phyloP scores from a whole-genome alignment of 2,113 vertebrate genomes.

The Mesoclemmys tuberculata region DNA sequence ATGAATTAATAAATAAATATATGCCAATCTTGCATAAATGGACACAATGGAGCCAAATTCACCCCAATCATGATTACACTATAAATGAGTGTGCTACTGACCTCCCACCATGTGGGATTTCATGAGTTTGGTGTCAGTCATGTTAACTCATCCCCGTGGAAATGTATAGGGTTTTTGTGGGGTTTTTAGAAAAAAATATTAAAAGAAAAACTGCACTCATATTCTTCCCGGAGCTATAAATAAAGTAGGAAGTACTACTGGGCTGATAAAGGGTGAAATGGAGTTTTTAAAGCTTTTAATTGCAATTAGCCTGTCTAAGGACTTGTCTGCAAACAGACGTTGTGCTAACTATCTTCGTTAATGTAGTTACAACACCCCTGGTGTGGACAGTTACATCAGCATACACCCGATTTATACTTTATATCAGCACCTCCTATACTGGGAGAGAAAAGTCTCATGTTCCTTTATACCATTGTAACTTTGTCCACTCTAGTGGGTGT shows the following conservation, averaged over 20 bases:
- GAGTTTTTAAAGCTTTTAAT: background rate
- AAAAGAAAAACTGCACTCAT: background rate
- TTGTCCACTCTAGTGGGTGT: background rate
- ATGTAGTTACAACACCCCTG: background rate
- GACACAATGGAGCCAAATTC: background rate
- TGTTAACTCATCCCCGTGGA: background rate
- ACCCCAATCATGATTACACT: background rate
- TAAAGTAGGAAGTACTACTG: background rate
- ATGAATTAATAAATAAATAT: background rate
- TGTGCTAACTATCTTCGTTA: background rate
- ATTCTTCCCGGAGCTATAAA: background rate
- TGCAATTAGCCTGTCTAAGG: background rate
- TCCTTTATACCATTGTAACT: background rate
- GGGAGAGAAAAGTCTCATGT: background rate
- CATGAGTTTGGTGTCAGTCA: background rate
- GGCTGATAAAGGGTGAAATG: background rate
- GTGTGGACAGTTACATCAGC: no score
- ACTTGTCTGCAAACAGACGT: background rate
- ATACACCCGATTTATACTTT: background rate
- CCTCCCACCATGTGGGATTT: background rate
- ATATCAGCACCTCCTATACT: background rate
- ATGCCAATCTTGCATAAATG: background rate
- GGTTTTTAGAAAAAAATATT: background rate
- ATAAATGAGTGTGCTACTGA: background rate
- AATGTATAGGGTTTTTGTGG: background rate